Conservation (phyloP, 2,113 vertebrate species). For the Mastomys coucha region DNA sequence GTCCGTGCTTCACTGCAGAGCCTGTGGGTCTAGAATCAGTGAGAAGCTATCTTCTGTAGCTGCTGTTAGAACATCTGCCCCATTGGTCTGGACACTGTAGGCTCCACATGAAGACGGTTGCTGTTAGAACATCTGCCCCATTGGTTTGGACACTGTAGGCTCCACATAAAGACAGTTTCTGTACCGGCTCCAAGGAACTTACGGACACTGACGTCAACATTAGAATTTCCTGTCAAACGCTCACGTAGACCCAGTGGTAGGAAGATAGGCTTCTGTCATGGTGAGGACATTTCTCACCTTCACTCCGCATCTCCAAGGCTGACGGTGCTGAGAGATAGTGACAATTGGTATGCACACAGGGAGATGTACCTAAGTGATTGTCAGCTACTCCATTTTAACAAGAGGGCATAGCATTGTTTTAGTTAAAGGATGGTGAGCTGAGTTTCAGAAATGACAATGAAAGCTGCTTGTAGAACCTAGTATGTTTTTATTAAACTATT, state of each 20-base stretch:
- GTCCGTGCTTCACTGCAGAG: constrained; percentile 70
- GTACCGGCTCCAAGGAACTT: constrained; percentile 55
- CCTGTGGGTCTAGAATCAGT: constrained; percentile 77
- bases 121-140: constrained; percentile 58
- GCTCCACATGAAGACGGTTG: constrained; percentile 46
- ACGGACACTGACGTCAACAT: constrained; percentile 67
- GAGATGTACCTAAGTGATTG: constrained; percentile 79
- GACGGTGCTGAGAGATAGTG: constrained; percentile 76
- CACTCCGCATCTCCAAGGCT: constrained; percentile 77
- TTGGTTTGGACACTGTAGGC: constrained; percentile 66
- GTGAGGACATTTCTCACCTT: constrained; percentile 66
- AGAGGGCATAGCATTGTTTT: constrained; percentile 82
- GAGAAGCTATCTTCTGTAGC: constrained; percentile 66
- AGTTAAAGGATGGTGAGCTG: constrained; percentile 80
- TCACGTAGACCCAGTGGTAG: constrained; percentile 72
- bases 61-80: constrained; percentile 62
- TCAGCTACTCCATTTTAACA: constrained; percentile 74
- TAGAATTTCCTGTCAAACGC: constrained; percentile 70
- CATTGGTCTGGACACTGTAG: constrained; percentile 64
- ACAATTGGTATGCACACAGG: constrained; percentile 80
- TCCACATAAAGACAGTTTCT: constrained; percentile 58
- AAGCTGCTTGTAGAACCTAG: constrained; percentile 83
- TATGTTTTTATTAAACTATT: constrained; percentile 78
- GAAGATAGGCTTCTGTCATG: constrained; percentile 74
- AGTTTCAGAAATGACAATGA: constrained; percentile 82